These are phyloP conservation scores for Trisateles emortualis DNA, from an alignment of 2,888 invertebrate species.

Conservation along the genomic window DNA sequence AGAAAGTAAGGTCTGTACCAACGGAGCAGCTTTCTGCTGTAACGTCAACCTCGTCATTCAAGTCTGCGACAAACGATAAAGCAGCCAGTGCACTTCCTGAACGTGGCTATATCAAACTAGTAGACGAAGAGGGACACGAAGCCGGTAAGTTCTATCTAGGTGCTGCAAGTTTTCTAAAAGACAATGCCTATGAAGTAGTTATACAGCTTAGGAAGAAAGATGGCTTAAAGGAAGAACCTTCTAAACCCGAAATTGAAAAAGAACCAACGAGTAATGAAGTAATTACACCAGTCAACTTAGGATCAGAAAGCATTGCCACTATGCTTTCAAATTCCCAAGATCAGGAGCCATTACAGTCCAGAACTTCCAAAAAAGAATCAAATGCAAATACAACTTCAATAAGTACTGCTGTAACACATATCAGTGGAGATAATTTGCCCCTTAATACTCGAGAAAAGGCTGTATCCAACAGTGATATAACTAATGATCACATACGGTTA, in stretches of 20 bases:
- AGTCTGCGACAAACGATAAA: constrained; percentile 60
- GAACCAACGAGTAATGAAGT: constrained; percentile 17
- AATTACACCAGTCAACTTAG: constrained; percentile 3
- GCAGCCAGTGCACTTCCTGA: constrained; percentile 45
- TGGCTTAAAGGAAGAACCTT: constrained; percentile 36
- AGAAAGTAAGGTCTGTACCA: constrained; percentile 3
- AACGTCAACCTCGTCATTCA: constrained; percentile 66
- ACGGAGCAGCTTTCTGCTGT: constrained; percentile 53
- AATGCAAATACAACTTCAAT: constrained; percentile 3
- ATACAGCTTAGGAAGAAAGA: constrained; percentile 78
- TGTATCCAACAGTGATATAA: neutral
- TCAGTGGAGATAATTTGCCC: neutral
- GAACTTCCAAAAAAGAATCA: constrained; percentile 7
- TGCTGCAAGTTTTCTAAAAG: constrained; percentile 70
- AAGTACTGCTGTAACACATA: neutral
- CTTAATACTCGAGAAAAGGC: neutral
- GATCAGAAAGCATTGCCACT: constrained; percentile 3
- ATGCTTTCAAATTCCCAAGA: constrained; percentile 2
- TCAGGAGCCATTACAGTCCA: constrained; percentile 6
- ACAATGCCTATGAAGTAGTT: constrained; percentile 78
- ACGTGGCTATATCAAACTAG: constrained; percentile 63
- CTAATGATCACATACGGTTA: constrained; percentile 15
- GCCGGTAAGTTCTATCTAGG: constrained; percentile 77
- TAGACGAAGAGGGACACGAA: constrained; percentile 66
- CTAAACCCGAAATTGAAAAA: constrained; percentile 26